Conservation (phyloP, 2,888 invertebrate genomes). For the Folsomia candida region DNA sequence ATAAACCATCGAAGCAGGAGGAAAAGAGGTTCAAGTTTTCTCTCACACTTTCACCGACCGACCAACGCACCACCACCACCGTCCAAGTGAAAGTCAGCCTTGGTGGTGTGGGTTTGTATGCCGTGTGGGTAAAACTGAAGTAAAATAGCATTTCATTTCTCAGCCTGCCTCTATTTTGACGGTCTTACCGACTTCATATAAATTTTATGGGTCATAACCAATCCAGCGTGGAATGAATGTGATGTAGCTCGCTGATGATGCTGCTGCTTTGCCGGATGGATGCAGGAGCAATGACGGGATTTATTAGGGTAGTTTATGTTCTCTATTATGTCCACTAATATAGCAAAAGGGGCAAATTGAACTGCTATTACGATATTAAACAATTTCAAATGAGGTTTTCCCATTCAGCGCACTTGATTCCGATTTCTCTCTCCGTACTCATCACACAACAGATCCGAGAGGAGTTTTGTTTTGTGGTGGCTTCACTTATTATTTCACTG, state of each 20-base stretch:
- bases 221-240: too few relatives aligned
- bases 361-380: background rate
- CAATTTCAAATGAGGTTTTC: background rate
- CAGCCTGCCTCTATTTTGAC: background rate
- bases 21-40: too few relatives aligned
- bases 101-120: background rate
- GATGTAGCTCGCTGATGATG: too few relatives aligned
- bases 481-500: too few relatives aligned
- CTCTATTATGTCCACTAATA: background rate
- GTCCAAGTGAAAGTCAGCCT: too few relatives aligned
- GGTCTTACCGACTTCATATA: background rate
- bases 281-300: background rate
- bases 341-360: background rate
- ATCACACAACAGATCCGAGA: too few relatives aligned
- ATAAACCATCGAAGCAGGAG: too few relatives aligned
- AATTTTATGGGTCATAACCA: constrained; percentile 5
- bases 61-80: too few relatives aligned
- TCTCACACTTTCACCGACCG: too few relatives aligned
- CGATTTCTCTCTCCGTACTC: too few relatives aligned
- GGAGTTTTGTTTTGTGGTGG: too few relatives aligned
- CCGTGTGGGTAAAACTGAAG: background rate
- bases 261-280: background rate
- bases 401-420: too few relatives aligned
- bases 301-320: background rate
- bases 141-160: constrained; percentile 5